A percentile compares a stretch with the other conserved stretches of the same genome.
Evolutionary conservation across 2,888 invertebrate genomes (phyloP).

Genomic region (Limenitis camilla): DNA sequence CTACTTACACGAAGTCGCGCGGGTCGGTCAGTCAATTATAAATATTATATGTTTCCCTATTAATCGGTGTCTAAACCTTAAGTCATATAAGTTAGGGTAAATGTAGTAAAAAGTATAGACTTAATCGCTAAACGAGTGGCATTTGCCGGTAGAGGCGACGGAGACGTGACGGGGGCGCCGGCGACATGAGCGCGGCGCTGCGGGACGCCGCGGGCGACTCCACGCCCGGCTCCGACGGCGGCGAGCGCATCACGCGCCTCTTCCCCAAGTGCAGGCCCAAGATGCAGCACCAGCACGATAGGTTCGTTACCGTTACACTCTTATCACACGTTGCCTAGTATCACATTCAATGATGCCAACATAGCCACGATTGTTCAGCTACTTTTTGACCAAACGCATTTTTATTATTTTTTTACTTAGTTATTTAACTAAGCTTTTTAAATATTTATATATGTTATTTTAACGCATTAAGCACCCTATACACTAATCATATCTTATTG

Average conservation of each 20-base stretch:
- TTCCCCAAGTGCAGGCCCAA: slow-evolving; percentile 91
- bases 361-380: too few relatives aligned
- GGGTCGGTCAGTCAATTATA: too few relatives aligned
- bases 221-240: slow-evolving; percentile 71
- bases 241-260: slow-evolving; percentile 87
- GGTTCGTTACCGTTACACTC: slow-evolving; percentile 31
- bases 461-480: too few relatives aligned
- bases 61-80: too few relatives aligned
- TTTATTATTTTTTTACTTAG: too few relatives aligned
- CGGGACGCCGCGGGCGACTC: slow-evolving; percentile 69
- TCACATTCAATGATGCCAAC: background rate
- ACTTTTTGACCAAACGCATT: too few relatives aligned
- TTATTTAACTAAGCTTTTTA: too few relatives aligned
- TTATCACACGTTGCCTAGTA: background rate
- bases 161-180: slow-evolving; percentile 55
- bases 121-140: slow-evolving; percentile 40
- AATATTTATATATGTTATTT: too few relatives aligned
- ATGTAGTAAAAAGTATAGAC: slow-evolving; percentile 3
- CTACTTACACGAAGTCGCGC: too few relatives aligned
- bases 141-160: slow-evolving; percentile 41
- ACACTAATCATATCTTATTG: too few relatives aligned
- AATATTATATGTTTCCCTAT: too few relatives aligned
- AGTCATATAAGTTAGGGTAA: too few relatives aligned
- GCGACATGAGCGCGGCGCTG: slow-evolving; percentile 67
- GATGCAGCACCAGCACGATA: slow-evolving; percentile 69